These are phyloP conservation scores for Metridium senile DNA, from an alignment of 92 coral and sea anemone genomes.

Conservation along the genomic window DNA sequence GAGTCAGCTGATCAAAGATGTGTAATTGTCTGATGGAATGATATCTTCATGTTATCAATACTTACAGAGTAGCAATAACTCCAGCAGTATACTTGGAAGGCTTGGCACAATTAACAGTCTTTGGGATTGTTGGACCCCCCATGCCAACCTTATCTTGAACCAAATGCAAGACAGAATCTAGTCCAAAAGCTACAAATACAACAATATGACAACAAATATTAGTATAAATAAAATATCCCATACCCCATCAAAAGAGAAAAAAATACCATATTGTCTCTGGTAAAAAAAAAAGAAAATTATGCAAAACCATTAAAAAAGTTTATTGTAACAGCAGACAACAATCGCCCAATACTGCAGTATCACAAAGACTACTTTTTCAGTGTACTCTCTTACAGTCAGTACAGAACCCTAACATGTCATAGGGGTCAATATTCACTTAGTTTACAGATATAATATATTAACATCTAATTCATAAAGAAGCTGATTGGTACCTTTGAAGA, in stretches of 20 bases:
- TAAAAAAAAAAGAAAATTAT: too few relatives aligned
- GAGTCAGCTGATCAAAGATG: not conserved
- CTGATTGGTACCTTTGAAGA: constrained; percentile 34
- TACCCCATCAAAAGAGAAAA: too few relatives aligned
- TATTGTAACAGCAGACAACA: too few relatives aligned
- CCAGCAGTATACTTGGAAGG: constrained; percentile 79
- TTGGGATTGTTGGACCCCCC: not conserved
- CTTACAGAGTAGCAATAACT: constrained; percentile 76
- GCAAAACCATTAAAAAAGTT: too few relatives aligned
- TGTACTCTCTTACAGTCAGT: too few relatives aligned
- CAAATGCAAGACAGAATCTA: not conserved
- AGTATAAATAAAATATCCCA: too few relatives aligned
- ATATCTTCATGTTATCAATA: not conserved
- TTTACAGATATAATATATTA: too few relatives aligned
- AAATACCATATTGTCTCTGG: too few relatives aligned
- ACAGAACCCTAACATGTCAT: too few relatives aligned
- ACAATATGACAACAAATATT: not conserved
- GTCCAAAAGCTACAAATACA: constrained; percentile 7
- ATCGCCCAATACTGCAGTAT: too few relatives aligned
- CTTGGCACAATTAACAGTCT: constrained; percentile 59
- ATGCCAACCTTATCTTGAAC: not conserved
- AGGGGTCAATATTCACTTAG: too few relatives aligned
- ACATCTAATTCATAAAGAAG: not conserved
- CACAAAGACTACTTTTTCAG: too few relatives aligned
- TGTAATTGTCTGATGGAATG: not conserved